phyloP scores from a whole-genome alignment of 2,113 vertebrate genomes.

The Rhea pennata region DNA sequence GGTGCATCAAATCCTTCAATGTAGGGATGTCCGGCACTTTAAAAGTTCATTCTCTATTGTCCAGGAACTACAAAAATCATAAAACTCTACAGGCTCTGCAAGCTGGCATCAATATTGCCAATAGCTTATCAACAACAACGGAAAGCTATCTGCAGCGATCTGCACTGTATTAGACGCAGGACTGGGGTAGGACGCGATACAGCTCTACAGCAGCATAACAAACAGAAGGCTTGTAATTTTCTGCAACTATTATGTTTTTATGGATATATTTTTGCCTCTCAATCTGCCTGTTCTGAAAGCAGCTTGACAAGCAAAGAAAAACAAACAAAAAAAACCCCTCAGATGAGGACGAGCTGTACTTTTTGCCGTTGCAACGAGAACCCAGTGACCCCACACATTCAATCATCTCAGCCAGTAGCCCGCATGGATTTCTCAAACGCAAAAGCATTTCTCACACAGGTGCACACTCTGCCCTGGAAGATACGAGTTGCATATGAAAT shows the following conservation, averaged over 20 bases:
- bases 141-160: not conserved
- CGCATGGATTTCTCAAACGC: not conserved
- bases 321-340: not conserved
- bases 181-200: not conserved
- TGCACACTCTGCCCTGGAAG: not conserved
- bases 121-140: not conserved
- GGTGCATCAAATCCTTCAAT: not conserved
- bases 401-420: not conserved
- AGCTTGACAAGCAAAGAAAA: too few relatives aligned
- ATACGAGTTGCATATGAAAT: not conserved
- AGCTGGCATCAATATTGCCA: not conserved
- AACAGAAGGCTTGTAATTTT: not conserved
- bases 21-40: not conserved
- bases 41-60: not conserved
- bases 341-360: not conserved
- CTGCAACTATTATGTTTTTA: not conserved
- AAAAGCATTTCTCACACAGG: not conserved
- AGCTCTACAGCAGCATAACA: not conserved
- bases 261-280: not conserved
- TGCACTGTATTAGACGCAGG: fast-evolving
- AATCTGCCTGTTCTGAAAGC: not conserved
- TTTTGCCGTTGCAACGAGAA: not conserved
- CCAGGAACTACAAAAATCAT: not conserved
- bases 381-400: not conserved
- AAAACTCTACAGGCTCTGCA: not conserved